Conservation (phyloP, 2,113 vertebrate species). For the Gopherus evgoodei region DNA sequence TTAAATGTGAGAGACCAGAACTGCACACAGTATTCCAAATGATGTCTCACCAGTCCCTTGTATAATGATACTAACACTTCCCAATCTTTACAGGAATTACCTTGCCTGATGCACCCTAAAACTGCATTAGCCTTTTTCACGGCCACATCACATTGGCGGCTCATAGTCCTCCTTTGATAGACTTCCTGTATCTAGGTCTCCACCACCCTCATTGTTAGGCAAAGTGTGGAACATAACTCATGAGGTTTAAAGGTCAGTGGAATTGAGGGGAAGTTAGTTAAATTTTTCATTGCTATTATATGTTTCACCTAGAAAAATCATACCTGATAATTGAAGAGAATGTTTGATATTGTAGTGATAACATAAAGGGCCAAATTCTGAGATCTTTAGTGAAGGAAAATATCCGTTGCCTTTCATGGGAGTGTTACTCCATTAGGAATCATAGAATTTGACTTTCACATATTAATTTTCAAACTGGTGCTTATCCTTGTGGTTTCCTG, state of each 20-base stretch:
- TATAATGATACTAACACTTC: not conserved
- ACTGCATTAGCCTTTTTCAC: not conserved
- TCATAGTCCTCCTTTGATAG: not conserved
- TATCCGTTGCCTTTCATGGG: slow-evolving; percentile 46
- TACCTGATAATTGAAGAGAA: not conserved
- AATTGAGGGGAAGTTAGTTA: slow-evolving; percentile 41
- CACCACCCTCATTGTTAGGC: not conserved
- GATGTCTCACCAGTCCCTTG: not conserved
- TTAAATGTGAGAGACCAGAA: not conserved
- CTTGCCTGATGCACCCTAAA: not conserved
- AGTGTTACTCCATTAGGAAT: slow-evolving; percentile 53
- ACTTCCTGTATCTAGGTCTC: slow-evolving; percentile 17
- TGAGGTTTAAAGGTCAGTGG: slow-evolving; percentile 50
- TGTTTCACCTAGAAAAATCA: slow-evolving; percentile 48
- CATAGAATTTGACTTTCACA: slow-evolving; percentile 47
- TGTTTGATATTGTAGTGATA: slow-evolving; percentile 50
- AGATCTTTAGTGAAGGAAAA: slow-evolving; percentile 40
- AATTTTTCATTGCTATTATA: slow-evolving; percentile 55
- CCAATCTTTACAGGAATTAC: not conserved
- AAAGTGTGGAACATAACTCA: not conserved
- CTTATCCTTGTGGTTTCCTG: slow-evolving; percentile 22
- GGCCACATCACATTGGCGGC: not conserved
- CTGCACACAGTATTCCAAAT: not conserved
- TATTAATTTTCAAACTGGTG: slow-evolving; percentile 43
- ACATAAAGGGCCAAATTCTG: not conserved